phyloP scores from a whole-genome alignment of 64 coral and sea anemone genomes.

The Orbicella faveolata region DNA sequence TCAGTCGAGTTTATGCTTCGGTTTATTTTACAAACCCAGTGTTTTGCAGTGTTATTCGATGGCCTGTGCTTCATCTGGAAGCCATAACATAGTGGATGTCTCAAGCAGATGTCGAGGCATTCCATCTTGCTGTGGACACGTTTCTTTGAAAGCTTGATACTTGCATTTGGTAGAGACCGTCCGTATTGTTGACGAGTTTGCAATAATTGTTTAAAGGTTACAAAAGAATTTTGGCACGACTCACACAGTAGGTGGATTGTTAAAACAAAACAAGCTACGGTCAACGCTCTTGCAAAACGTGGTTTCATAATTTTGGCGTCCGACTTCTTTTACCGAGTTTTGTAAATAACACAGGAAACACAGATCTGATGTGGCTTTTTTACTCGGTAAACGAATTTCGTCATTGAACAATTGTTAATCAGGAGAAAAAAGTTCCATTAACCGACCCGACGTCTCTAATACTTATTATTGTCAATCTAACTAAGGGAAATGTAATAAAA shows the following conservation, averaged over 20 bases:
- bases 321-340: no score
- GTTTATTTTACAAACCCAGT: not conserved
- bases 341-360: no score
- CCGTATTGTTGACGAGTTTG: not conserved
- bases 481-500: no score
- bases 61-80: not conserved
- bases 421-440: no score
- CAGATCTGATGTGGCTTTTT: no score
- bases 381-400: no score
- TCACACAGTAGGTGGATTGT: not conserved
- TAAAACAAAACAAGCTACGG: not conserved
- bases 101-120: not conserved
- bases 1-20: not conserved
- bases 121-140: not conserved
- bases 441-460: no score
- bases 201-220: not conserved
- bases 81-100: not conserved
- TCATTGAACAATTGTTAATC: no score
- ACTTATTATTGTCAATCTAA: no score
- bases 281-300: not conserved
- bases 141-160: not conserved
- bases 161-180: not conserved
- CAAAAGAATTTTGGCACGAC: not conserved
- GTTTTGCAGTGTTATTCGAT: not conserved
- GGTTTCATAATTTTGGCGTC: not conserved